Conservation (phyloP, 1,140 invertebrate species). For the Acromyrmex heyeri region DNA sequence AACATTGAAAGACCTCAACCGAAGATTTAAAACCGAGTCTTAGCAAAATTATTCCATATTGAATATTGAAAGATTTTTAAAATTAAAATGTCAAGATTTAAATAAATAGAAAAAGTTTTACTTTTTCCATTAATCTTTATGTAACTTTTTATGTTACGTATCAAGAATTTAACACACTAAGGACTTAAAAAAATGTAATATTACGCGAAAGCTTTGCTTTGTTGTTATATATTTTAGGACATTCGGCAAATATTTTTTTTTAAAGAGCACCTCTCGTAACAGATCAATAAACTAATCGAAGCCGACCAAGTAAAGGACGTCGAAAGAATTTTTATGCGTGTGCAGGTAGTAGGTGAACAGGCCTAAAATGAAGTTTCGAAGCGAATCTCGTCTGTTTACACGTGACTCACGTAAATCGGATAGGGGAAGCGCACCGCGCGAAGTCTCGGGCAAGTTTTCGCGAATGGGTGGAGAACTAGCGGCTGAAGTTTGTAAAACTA, state of each 20-base stretch:
- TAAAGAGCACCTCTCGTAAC: not conserved
- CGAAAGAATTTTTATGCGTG: conserved; percentile 34
- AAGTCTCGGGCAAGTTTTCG: conserved; percentile 60
- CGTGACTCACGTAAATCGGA: conserved; percentile 64
- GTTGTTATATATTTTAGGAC: not conserved
- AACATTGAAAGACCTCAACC: not conserved
- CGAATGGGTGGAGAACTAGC: conserved; percentile 40
- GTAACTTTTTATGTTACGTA: not conserved
- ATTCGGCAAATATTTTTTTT: not conserved
- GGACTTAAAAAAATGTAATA: not conserved
- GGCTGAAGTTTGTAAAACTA: conserved; percentile 60
- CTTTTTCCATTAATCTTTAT: not conserved
- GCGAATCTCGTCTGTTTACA: conserved; percentile 54
- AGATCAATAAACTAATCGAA: conserved; percentile 1
- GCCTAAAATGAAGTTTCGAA: conserved; percentile 44
- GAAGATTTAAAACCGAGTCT: not conserved
- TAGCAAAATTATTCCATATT: not conserved
- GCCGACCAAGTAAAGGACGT: not conserved
- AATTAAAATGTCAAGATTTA: not conserved
- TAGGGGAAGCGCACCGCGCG: conserved; percentile 42
- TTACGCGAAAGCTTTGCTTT: not conserved
- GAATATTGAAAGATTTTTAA: not conserved
- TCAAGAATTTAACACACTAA: not conserved
- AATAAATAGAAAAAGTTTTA: not conserved
- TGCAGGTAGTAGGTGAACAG: conserved; percentile 19